A percentile compares a stretch with the other conserved stretches of the same genome.
phyloP scores from a whole-genome alignment of 2,113 vertebrate species.

The Myiozetetes cayanensis region DNA sequence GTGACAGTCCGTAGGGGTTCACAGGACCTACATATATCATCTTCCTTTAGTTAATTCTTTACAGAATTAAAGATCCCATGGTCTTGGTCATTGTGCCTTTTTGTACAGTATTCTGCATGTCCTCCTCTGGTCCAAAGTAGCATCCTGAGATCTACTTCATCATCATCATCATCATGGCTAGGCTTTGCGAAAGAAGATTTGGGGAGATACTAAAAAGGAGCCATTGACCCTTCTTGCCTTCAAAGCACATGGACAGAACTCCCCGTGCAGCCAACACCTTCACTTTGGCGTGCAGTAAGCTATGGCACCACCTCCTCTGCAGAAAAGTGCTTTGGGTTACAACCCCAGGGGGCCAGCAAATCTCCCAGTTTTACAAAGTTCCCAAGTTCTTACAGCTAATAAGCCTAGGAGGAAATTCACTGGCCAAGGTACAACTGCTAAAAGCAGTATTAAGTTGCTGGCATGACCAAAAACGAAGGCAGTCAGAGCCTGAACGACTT shows the following conservation, averaged over 20 bases:
- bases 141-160: not conserved
- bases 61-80: not conserved
- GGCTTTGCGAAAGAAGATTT: too few species aligned
- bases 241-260: not conserved
- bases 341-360: not conserved
- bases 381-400: not conserved
- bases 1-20: not conserved
- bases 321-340: not conserved
- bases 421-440: not conserved
- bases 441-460: not conserved
- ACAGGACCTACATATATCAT: not conserved
- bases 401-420: not conserved
- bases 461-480: not conserved
- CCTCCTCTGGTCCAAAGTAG: not conserved
- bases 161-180: too few species aligned
- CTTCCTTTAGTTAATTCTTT: not conserved
- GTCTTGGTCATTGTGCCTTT: not conserved
- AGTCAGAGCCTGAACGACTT: not conserved
- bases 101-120: not conserved
- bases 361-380: not conserved
- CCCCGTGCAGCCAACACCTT: not conserved
- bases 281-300: rapidly evolving
- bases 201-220: not conserved
- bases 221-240: not conserved
- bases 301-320: not conserved